Evolutionary conservation across 2,113 vertebrate species (phyloP).

Genomic region (Xenopus borealis): DNA sequence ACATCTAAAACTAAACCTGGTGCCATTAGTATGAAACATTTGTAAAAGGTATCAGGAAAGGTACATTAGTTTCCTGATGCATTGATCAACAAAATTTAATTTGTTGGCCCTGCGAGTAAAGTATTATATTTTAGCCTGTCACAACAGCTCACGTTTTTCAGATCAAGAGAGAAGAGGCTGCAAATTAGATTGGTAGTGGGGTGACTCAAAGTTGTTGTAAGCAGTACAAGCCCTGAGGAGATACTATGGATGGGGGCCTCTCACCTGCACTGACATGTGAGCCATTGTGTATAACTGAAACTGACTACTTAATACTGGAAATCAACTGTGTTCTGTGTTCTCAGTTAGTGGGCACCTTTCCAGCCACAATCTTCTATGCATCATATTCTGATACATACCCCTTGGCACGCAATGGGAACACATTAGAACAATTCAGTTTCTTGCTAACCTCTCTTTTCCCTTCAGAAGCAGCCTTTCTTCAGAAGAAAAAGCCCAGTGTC

Average conservation of each 20-base stretch:
- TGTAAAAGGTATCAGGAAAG: neutral
- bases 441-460: neutral
- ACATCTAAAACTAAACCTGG: no score
- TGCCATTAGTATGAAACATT: neutral
- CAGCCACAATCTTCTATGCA: slow-evolving; percentile 6
- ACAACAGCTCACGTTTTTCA: slow-evolving; percentile 14
- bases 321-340: slow-evolving; percentile 1
- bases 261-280: slow-evolving; percentile 21
- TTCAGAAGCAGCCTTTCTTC: no score
- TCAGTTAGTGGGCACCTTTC: slow-evolving; percentile 3
- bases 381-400: slow-evolving; percentile 8
- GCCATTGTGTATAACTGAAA: neutral
- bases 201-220: slow-evolving; percentile 5
- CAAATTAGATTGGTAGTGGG: neutral
- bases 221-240: slow-evolving; percentile 1
- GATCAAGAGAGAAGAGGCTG: slow-evolving; percentile 15
- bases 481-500: no score
- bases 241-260: neutral
- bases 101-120: neutral
- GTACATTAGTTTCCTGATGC: neutral
- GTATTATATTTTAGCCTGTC: slow-evolving; percentile 10
- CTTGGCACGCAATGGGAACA: slow-evolving; percentile 10
- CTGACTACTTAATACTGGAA: slow-evolving; percentile 1
- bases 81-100: neutral
- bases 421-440: neutral